phyloP scores from a whole-genome alignment of 37 sponge, comb jelly and placozoan genomes.

The Oscarella lobularis region DNA sequence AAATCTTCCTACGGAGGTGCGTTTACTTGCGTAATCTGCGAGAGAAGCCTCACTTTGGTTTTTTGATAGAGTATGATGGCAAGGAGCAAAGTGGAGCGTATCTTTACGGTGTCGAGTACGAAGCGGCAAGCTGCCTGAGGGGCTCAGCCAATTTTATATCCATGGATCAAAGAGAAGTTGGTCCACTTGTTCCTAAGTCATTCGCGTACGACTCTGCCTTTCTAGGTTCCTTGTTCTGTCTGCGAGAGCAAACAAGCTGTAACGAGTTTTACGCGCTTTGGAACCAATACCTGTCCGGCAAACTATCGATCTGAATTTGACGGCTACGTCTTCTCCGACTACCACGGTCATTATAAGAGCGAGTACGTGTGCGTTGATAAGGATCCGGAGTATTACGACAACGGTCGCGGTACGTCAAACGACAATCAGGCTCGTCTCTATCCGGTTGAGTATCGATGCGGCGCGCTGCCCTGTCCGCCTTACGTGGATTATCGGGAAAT shows the following conservation, averaged over 20 bases:
- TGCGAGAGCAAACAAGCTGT: neutral
- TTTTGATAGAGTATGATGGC: neutral
- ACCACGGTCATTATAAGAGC: neutral
- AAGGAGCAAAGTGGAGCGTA: neutral
- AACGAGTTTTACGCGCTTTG: neutral
- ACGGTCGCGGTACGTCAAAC: neutral
- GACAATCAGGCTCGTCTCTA: neutral
- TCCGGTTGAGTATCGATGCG: conserved; percentile 1
- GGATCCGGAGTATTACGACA: neutral
- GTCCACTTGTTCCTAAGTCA: neutral
- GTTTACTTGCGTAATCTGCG: neutral
- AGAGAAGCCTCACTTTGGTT: neutral
- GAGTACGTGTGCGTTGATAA: neutral
- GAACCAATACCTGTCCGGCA: neutral
- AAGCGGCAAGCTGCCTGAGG: too few species aligned
- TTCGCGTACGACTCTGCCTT: neutral
- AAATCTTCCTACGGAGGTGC: neutral
- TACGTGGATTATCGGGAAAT: neutral
- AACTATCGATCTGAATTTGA: neutral
- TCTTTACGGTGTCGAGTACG: conserved; percentile 1
- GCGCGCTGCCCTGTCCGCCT: neutral
- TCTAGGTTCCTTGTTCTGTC: neutral
- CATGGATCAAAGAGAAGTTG: neutral
- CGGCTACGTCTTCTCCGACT: neutral
- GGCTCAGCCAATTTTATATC: too few species aligned